These are phyloP conservation scores for Kradibia gibbosae DNA, from an alignment of 1,140 invertebrate species.

Conservation along the genomic window DNA sequence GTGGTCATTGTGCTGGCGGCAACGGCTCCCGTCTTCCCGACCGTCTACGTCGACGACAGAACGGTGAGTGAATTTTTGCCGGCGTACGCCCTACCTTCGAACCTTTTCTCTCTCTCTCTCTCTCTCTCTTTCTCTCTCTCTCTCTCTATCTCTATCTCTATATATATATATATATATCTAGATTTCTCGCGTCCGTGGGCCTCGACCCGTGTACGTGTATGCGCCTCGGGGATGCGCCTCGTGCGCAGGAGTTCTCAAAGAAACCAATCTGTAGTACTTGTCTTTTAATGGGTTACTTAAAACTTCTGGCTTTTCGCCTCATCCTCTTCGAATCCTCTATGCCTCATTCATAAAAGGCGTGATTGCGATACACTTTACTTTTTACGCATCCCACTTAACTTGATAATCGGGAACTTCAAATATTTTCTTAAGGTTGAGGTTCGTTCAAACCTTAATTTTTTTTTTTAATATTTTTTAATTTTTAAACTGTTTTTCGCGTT, in stretches of 20 bases:
- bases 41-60: slow-evolving; percentile 62
- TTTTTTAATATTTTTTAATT: no score
- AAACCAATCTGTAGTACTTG: background rate
- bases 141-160: background rate
- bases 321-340: background rate
- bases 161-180: no score
- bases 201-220: background rate
- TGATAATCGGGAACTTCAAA: no score
- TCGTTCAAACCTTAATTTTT: no score
- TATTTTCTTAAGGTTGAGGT: no score
- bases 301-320: background rate
- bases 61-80: slow-evolving; percentile 57
- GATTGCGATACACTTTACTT: no score
- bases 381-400: no score
- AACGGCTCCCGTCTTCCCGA: slow-evolving; percentile 52
- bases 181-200: background rate
- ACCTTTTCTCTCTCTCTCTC: background rate
- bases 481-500: no score
- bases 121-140: background rate
- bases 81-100: no score
- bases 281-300: no score
- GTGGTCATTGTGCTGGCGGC: slow-evolving; percentile 44
- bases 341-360: background rate
- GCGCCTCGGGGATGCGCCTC: background rate
- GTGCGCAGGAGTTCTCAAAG: background rate